Evolutionary conservation across 2,888 invertebrate genomes (phyloP).

Genomic region (Dione vanillae): DNA sequence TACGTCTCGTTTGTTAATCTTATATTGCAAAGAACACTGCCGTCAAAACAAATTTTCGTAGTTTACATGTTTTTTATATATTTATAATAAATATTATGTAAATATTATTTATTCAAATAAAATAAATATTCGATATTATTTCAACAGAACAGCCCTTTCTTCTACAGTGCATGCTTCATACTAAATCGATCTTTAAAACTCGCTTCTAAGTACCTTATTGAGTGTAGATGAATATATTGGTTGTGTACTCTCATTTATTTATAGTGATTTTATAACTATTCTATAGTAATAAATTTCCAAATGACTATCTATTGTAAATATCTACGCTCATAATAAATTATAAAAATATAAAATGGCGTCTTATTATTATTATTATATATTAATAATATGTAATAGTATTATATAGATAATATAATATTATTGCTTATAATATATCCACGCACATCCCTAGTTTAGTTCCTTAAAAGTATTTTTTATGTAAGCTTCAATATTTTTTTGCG

Average conservation of each 20-base stretch:
- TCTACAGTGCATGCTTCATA: constrained; percentile 43
- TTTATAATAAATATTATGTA: constrained; percentile 48
- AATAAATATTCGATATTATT: constrained; percentile 23
- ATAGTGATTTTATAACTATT: constrained; percentile 61
- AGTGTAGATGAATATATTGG: constrained; percentile 57
- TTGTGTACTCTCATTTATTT: constrained; percentile 69
- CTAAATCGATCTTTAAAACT: constrained; percentile 49
- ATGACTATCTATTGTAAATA: constrained; percentile 72
- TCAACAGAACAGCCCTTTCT: constrained; percentile 31
- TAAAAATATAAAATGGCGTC: constrained; percentile 41
- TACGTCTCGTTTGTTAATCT: constrained; percentile 47
- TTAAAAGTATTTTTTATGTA: not conserved
- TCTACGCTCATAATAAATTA: constrained; percentile 67
- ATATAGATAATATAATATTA: constrained; percentile 13
- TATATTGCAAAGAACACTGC: constrained; percentile 56
- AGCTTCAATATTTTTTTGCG: not conserved
- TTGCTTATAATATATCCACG: constrained; percentile 13
- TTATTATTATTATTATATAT: constrained; percentile 30
- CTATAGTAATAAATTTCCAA: constrained; percentile 67
- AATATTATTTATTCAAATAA: constrained; percentile 40
- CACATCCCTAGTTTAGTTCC: not conserved
- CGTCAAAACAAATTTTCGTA: constrained; percentile 56
- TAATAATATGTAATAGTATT: constrained; percentile 13
- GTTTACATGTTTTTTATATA: constrained; percentile 51
- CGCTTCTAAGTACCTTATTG: constrained; percentile 51